phyloP scores from a whole-genome alignment of 2,797 vertebrate species.

The Benthosema pterotum region DNA sequence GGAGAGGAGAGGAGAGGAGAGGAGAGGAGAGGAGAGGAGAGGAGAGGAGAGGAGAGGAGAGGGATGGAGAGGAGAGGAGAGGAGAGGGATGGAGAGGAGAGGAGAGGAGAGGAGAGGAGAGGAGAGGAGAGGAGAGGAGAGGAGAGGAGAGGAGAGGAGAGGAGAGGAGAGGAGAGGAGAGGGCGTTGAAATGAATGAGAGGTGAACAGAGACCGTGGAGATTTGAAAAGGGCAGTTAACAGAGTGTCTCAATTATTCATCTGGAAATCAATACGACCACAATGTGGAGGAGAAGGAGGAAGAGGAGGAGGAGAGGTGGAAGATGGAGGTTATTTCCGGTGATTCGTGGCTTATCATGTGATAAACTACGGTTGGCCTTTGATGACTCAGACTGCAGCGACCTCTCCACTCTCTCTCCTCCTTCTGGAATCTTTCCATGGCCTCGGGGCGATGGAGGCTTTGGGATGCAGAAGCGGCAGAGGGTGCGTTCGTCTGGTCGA shows the following conservation, averaged over 20 bases:
- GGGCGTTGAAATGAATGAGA: conserved; percentile 38
- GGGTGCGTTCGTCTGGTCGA: too few relatives aligned
- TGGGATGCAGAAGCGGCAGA: too few relatives aligned
- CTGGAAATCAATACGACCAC: conserved; percentile 65
- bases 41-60: too few relatives aligned
- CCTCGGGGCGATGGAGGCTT: too few relatives aligned
- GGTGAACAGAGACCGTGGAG: conserved; percentile 23
- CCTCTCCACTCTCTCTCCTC: background rate
- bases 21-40: too few relatives aligned
- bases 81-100: too few relatives aligned
- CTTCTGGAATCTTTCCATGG: too few relatives aligned
- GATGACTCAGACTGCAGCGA: conserved; percentile 3
- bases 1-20: too few relatives aligned
- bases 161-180: conserved; percentile 22
- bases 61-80: too few relatives aligned
- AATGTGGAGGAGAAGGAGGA: conserved; percentile 21
- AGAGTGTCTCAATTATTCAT: conserved; percentile 71
- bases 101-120: too few relatives aligned
- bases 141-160: background rate
- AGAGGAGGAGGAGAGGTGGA: conserved; percentile 22
- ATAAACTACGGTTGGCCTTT: conserved; percentile 32
- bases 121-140: too few relatives aligned
- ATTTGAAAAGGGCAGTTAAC: conserved; percentile 58
- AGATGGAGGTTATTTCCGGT: conserved; percentile 28
- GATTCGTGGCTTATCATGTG: conserved; percentile 38